phyloP scores from a whole-genome alignment of 2,888 invertebrate genomes.

The Caenorhabditis uteleia region DNA sequence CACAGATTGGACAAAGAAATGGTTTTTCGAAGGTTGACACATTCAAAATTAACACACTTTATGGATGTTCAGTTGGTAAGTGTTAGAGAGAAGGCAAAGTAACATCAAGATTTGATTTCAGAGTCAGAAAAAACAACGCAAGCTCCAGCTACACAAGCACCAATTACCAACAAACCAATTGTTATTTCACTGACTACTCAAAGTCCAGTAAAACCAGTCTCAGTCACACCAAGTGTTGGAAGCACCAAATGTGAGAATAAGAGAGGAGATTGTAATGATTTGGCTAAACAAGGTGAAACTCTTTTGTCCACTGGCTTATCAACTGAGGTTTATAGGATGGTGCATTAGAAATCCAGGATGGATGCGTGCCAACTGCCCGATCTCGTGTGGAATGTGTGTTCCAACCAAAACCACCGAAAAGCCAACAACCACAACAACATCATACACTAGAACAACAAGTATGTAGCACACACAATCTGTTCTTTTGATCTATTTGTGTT shows the following conservation, averaged over 20 bases:
- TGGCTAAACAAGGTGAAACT: slow-evolving; percentile 58
- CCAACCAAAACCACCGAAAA: slow-evolving; percentile 14
- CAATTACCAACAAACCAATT: slow-evolving; percentile 19
- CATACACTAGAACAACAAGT: slow-evolving; percentile 8
- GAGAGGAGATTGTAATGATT: slow-evolving; percentile 64
- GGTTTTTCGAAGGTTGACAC: slow-evolving; percentile 67
- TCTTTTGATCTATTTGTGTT: not conserved
- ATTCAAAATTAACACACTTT: slow-evolving; percentile 67
- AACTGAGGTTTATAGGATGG: slow-evolving; percentile 55
- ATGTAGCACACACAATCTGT: slow-evolving; percentile 2
- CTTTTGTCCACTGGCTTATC: not conserved
- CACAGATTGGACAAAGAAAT: slow-evolving; percentile 65
- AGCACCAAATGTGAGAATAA: slow-evolving; percentile 63
- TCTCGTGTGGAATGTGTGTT: slow-evolving; percentile 60
- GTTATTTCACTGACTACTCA: slow-evolving; percentile 10
- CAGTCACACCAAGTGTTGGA: slow-evolving; percentile 17
- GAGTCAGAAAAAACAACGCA: slow-evolving; percentile 30
- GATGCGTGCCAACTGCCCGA: slow-evolving; percentile 65
- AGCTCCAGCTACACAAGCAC: slow-evolving; percentile 16
- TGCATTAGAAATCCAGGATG: slow-evolving; percentile 65
- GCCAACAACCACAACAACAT: not conserved
- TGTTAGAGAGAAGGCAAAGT: not conserved
- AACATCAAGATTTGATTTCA: slow-evolving; percentile 7
- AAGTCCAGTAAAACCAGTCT: slow-evolving; percentile 29
- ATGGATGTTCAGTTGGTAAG: slow-evolving; percentile 60